These are phyloP conservation scores for Pteria penguin DNA, from an alignment of 2,888 invertebrate species.

Conservation along the genomic window DNA sequence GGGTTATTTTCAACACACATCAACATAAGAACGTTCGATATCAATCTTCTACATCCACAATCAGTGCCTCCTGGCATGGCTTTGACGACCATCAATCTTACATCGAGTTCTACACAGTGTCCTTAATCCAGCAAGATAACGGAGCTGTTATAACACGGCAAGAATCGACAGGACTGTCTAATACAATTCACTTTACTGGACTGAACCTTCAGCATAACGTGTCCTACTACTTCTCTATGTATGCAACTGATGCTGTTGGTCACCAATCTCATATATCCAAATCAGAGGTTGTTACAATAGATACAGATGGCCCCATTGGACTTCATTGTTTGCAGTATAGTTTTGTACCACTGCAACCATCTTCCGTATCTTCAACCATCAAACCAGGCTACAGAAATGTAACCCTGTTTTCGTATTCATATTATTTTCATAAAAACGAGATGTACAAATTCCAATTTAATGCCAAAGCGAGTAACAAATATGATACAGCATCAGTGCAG, in stretches of 20 bases:
- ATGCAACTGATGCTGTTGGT: neutral
- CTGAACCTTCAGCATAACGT: neutral
- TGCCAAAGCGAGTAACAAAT: neutral
- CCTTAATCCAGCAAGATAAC: no score
- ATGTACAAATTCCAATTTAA: neutral
- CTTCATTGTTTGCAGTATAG: neutral
- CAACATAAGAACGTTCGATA: no score
- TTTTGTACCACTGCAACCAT: neutral
- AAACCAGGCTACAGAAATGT: neutral
- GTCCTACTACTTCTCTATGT: neutral
- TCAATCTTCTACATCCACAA: no score
- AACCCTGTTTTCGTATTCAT: neutral
- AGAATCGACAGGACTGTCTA: neutral
- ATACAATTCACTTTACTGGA: neutral
- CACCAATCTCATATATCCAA: neutral
- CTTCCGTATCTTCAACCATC: neutral
- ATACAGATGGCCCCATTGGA: neutral
- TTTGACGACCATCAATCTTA: no score
- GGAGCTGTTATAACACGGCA: no score
- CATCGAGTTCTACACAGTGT: no score
- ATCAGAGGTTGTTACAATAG: neutral
- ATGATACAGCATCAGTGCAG: neutral
- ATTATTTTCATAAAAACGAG: no score
- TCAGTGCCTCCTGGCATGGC: no score
- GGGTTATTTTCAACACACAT: no score